Percentiles rank a stretch among this genome's conserved stretches.
Evolutionary conservation across 2,797 vertebrate genomes (phyloP).

Genomic region (Phataginus tetradactyla): DNA sequence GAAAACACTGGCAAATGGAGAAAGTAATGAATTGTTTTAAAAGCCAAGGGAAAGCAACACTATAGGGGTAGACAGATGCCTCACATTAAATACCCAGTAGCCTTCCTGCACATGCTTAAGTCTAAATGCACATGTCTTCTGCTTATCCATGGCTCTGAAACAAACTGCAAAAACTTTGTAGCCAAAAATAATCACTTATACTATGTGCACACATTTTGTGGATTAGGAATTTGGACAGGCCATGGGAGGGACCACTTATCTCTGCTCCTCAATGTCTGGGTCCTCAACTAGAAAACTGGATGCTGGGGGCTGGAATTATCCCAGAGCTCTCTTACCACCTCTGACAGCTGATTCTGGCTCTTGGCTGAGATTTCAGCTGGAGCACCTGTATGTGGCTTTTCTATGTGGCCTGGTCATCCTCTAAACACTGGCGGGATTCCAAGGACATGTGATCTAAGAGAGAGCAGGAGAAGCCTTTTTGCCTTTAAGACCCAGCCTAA

Average conservation of each 20-base stretch:
- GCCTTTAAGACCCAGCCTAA: background rate
- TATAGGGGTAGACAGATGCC: background rate
- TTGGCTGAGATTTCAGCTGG: background rate
- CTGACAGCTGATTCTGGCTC: background rate
- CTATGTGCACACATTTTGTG: background rate
- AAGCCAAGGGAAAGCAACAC: background rate
- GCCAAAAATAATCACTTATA: background rate
- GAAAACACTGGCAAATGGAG: background rate
- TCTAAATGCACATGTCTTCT: background rate
- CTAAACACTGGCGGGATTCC: background rate
- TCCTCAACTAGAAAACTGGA: background rate
- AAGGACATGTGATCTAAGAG: background rate
- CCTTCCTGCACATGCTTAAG: rapidly evolving
- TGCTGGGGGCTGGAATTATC: background rate
- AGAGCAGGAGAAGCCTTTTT: background rate
- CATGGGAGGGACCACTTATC: background rate
- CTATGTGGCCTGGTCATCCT: too few relatives aligned
- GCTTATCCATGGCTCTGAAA: background rate
- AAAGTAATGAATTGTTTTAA: background rate
- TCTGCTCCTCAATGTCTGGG: background rate
- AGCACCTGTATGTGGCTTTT: background rate
- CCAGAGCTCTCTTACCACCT: background rate
- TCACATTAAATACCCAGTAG: background rate
- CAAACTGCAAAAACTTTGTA: rapidly evolving
- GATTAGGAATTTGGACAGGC: background rate